Conservation (phyloP, 2,113 vertebrate species). For the Heterotilapia buettikoferi region DNA sequence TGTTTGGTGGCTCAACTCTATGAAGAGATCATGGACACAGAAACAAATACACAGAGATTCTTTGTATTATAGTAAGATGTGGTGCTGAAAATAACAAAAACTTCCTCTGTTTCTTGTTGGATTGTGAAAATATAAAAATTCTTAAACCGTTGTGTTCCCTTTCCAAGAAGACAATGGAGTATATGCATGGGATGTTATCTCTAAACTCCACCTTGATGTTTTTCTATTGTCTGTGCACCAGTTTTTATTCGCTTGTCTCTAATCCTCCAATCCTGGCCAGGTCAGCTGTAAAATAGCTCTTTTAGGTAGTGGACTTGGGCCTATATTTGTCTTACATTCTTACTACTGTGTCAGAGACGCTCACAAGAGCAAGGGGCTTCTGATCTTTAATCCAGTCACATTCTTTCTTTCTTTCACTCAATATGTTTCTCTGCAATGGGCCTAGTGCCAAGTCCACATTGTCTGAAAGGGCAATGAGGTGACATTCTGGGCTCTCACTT, state of each 20-base stretch:
- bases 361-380: slow-evolving; percentile 8
- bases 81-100: neutral
- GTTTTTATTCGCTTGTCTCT: neutral
- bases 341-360: neutral
- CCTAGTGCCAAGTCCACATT: slow-evolving; percentile 1
- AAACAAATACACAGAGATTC: neutral
- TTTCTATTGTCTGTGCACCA: neutral
- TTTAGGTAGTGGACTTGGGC: slow-evolving; percentile 10
- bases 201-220: neutral
- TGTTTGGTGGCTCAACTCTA: neutral
- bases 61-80: neutral
- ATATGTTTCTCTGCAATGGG: neutral
- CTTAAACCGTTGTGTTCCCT: neutral
- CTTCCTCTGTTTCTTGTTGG: neutral
- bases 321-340: neutral
- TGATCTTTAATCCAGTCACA: neutral
- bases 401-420: neutral
- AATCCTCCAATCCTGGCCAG: neutral
- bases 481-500: slow-evolving; percentile 15
- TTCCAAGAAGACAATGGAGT: neutral
- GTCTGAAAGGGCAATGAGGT: slow-evolving; percentile 46
- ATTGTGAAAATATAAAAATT: neutral
- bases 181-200: neutral
- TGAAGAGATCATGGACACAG: neutral
- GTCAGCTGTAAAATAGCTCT: slow-evolving; percentile 3